Evolutionary conservation across 2,888 invertebrate species (phyloP).

Genomic region (Strigamia crassipes): DNA sequence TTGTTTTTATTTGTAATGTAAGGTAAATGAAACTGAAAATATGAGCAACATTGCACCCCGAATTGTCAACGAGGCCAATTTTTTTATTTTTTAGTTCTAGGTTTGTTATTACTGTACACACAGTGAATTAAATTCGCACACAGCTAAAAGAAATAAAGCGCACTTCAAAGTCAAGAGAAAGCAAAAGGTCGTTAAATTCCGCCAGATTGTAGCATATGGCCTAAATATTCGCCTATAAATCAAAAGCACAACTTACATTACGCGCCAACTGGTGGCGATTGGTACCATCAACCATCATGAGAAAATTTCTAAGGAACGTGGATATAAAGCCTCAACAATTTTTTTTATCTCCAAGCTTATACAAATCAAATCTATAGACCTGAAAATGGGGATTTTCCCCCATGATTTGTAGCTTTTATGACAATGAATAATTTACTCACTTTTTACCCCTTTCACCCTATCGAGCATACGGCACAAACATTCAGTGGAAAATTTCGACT

Average conservation of each 20-base stretch:
- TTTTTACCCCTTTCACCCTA: not conserved
- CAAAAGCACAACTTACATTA: conserved; percentile 32
- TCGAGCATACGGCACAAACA: not conserved
- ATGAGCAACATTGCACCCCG: not conserved
- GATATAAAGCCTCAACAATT: not conserved
- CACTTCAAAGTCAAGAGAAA: conserved; percentile 14
- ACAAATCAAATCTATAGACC: not conserved
- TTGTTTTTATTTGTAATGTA: not conserved
- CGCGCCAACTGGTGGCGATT: conserved; percentile 16
- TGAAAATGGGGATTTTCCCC: not conserved
- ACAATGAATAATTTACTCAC: conserved; percentile 6
- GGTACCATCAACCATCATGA: conserved; percentile 10
- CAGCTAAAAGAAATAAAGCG: conserved; percentile 5
- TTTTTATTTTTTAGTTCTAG: not conserved
- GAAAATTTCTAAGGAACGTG: not conserved
- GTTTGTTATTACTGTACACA: conserved; percentile 31
- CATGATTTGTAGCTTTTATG: conserved; percentile 5
- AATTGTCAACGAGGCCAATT: not conserved
- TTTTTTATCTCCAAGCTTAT: not conserved
- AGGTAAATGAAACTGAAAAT: conserved; percentile 5
- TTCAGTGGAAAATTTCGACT: not conserved
- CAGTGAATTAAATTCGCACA: conserved; percentile 19
- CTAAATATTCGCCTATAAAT: conserved; percentile 45
- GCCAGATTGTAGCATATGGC: conserved; percentile 41
- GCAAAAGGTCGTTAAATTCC: conserved; percentile 16